Evolutionary conservation across 53 echinoderm and acorn worm genomes (phyloP), one percentile per base, ranked within the genome.

Genomic region (Crossaster papposus): DNA sequence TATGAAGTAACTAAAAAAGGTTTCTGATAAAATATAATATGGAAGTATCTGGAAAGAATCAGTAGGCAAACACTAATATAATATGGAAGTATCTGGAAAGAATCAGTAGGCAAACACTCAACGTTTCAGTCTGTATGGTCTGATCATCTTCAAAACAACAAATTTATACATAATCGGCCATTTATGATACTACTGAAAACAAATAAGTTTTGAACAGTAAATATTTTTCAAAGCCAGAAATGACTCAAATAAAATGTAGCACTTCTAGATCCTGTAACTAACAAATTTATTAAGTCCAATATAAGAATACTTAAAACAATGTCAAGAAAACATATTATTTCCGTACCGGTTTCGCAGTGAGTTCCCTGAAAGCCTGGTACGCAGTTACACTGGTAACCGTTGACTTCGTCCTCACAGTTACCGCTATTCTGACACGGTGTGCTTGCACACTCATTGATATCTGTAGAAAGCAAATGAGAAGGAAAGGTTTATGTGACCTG

Each of bases 271-370:
- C 58, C 22, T 58, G 17, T 14, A 58, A 58, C 22, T 15, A 0
- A 14, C 58, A 4, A 58, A 0, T 2, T 58, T 15, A 58, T 14
- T 58, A 4, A 18, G 15, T 20, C 22, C 2, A 58, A 58, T 58
- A 58, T 20, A 58, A 2, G 58, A 58, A 0, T 58, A 17, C 58
- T 58, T 18, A 3, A 20, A 17, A 20, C 58, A 58, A 58, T 58
- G 12, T 58, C 44, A 44, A 44, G 5, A 44, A n/a, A 14, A 18
- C 20, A 14, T 22, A 4, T 64, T 18, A 23, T 3, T 13, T 31
- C 55, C 87, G 10, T 87, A 87, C 87, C 58, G 30, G 29, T 87
- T 76, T 77, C 76, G 37, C 87, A 87, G 28, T 54, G 58, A 62
- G 75, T 77, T 37, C 87, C 84, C 22, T 44, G 18, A 22, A 84